These are phyloP conservation scores for Colius striatus DNA, from an alignment of 2,113 vertebrate genomes.

Conservation along the genomic window DNA sequence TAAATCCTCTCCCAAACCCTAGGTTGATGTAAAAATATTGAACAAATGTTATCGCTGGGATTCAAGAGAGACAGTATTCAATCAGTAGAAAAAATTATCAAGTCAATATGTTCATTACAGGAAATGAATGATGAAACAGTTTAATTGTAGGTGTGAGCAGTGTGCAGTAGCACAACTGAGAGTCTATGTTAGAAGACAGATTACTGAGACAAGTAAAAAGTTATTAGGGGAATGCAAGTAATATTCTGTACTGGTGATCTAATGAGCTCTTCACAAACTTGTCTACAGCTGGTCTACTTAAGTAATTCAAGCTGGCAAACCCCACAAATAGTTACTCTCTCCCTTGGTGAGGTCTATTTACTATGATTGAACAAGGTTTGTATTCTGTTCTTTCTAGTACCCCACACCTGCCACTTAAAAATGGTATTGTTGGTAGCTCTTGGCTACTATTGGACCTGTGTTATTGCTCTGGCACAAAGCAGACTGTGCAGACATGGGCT, in stretches of 20 bases:
- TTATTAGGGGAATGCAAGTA: not conserved
- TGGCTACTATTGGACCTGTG: not conserved
- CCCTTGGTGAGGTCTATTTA: conserved; percentile 3
- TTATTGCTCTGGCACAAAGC: not conserved
- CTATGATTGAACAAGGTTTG: not conserved
- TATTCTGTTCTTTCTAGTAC: not conserved
- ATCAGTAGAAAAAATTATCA: not conserved
- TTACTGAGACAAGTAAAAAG: not conserved
- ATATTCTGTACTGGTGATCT: not conserved
- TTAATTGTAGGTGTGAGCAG: not conserved
- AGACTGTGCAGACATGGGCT: not conserved
- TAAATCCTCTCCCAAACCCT: not conserved
- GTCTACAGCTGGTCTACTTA: not conserved
- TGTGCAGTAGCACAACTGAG: not conserved
- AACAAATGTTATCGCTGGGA: not conserved
- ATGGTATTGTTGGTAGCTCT: not conserved
- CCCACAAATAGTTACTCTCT: not conserved
- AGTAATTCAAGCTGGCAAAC: not conserved
- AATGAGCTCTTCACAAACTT: not conserved
- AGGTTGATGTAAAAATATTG: not conserved
- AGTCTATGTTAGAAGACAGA: not conserved
- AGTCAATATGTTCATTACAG: not conserved
- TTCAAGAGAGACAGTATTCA: not conserved
- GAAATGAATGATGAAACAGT: not conserved
- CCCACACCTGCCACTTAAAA: not conserved